Base-by-base conservation (phyloP, 2,113 vertebrate species). In the rabbit (Oryctolagus cuniculus) region DNA sequence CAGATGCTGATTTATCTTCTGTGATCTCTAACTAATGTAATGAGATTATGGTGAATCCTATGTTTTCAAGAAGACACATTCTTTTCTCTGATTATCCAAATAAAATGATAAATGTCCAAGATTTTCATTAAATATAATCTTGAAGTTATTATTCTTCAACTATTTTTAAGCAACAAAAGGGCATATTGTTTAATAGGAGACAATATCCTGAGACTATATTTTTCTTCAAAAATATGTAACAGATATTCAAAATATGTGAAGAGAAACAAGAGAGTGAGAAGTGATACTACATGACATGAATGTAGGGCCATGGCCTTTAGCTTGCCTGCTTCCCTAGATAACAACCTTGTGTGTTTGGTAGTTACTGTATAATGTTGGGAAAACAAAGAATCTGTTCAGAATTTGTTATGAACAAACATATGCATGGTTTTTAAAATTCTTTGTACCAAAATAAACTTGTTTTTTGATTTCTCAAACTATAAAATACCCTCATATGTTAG, bases 1-100 rank as follows among this genome's bases (percentile, higher is more conserved):
- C 96, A 97, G 96, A 97, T 97, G 95, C 93, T 97, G 96, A 97
- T 98, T 97, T 72, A 91, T 98, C 84, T 93, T 94, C 86, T 97
- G 5, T 67, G 90, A 88, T 97, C 67, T 95, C 55, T 73, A 82
- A 81, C 53, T 87, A 94, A 90, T 61, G 69, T 51, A 89, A 87
- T 95, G 69, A 85, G 89, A 96, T 96, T 96, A 97, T 90, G 90
- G 77, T 67, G 90, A 90, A 85, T 38, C 63, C 95, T 97, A 92
- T 74, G 66, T 96, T 97, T 97, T 90, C 66, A 96, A 58, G 58
- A 92, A 96, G 36, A 36, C 24, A 22, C 87, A 90, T 95, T 96
- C 90, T 93, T 97, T 96, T 51, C 96, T 94, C 11, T 83, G 86
- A 80, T 83, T 93, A 97, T 4, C 25, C 96, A 90, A 97, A 94